Conservation (phyloP, 2,888 invertebrate genomes). For the Chorisops tibialis region DNA sequence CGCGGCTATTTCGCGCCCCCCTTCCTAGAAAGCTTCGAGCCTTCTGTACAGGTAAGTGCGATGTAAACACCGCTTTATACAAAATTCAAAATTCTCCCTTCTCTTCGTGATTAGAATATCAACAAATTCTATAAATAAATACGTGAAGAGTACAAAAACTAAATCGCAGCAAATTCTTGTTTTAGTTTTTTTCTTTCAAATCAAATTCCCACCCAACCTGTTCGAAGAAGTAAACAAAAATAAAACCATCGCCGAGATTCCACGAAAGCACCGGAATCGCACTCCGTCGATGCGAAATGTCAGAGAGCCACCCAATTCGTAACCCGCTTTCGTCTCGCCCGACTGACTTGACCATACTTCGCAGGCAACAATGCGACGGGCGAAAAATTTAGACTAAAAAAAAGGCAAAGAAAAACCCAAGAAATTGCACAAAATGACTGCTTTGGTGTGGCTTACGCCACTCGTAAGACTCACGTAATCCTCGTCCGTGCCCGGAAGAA, state of each 20-base stretch:
- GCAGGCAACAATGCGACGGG: background rate
- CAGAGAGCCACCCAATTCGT: conserved; percentile 1
- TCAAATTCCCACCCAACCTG: background rate
- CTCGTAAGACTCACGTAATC: conserved; percentile 17
- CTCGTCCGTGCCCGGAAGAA: conserved; percentile 40
- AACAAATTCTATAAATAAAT: too few species aligned
- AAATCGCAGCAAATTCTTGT: too few species aligned
- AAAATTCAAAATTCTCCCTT: too few species aligned
- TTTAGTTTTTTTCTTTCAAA: background rate
- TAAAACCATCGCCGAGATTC: background rate
- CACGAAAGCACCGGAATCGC: conserved; percentile 6
- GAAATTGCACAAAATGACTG: background rate
- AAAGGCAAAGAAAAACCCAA: background rate
- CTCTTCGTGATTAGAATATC: too few species aligned
- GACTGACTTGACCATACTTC: background rate
- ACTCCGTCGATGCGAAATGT: conserved; percentile 7
- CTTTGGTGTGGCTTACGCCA: background rate
- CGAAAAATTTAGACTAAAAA: background rate
- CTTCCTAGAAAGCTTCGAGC: too few species aligned
- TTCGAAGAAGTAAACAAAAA: background rate
- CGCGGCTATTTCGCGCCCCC: too few species aligned
- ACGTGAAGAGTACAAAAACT: too few species aligned
- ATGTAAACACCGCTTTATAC: too few species aligned
- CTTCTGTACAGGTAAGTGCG: too few species aligned
- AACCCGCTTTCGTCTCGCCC: background rate